Evolutionary conservation across 2,888 invertebrate genomes (phyloP), one percentile per base, ranked within the genome.

Genomic region (Archaeoteleia sp.): DNA sequence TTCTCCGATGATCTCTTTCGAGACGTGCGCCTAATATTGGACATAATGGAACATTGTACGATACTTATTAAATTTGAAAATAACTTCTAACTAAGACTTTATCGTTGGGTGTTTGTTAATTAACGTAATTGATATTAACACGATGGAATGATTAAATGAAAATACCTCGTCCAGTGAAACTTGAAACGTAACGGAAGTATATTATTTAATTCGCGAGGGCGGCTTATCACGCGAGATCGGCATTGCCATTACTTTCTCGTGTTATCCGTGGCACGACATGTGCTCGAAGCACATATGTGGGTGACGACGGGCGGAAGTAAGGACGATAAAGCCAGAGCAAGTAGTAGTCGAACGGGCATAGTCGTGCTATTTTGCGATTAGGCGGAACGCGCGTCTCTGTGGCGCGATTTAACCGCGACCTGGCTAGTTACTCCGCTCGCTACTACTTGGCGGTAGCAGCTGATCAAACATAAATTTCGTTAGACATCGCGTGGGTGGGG

Each of bases 391-490:
- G 35, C 10, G 32, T n/a, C 13, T 13, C 49, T 14, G 14, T 6
- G 35, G 35, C 4, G 45, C 62, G 53, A 30, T 48, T 62, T 51
- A 53, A 35, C 32, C 40, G 67, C 10, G 48, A 40, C 49, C 34
- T 35, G 39, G 51, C 39, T 34, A 29, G 51, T 45, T 39, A 23
- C 55, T 62, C 48, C 20, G 29, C 46, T 42, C 45, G 49, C 37
- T 32, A 13, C 60, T 51, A 66, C 65, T 55, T 58, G 39, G 53
- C 63, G 68, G 71, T 71, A 74, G 74, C 81, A 78, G 76, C 79
- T 80, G 82, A 80, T 82, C 77, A 80, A 80, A 81, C 76, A 82
- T 79, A 81, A 78, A 79, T 78, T 78, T 75, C 72, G 74, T 73
- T 72, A 73, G 75, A 70, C 62, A 66, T 54, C 58, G 60, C 55